A percentile compares a stretch with the other conserved stretches of the same genome.
phyloP scores from a whole-genome alignment of 2,113 vertebrate species.

The Vombatus ursinus region DNA sequence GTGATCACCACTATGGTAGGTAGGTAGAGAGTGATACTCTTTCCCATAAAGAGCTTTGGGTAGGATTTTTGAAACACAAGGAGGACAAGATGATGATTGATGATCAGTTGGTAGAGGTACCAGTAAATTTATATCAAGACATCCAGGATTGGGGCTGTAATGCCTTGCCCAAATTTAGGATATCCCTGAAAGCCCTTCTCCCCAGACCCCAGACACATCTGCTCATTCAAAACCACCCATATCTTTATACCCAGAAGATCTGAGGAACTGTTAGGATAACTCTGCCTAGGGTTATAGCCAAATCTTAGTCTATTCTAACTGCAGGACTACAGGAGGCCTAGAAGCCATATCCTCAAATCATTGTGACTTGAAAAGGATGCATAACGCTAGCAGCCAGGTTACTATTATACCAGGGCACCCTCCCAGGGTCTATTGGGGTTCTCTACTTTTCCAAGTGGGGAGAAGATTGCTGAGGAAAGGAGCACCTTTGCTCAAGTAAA shows the following conservation, averaged over 20 bases:
- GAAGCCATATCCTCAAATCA: background rate
- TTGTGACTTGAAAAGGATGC: background rate
- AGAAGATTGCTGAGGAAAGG: background rate
- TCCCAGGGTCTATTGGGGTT: background rate
- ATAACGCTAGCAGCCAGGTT: background rate
- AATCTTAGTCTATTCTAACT: background rate
- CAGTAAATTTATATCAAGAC: background rate
- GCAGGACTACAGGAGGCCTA: background rate
- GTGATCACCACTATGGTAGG: background rate
- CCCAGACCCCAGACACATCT: background rate
- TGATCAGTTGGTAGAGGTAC: background rate
- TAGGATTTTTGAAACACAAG: background rate
- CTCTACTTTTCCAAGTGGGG: background rate
- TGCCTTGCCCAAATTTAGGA: background rate
- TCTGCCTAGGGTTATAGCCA: background rate
- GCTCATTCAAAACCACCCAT: background rate
- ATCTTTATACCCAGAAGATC: background rate
- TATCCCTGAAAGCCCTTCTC: background rate
- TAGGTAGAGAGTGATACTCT: background rate
- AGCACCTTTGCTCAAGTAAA: background rate
- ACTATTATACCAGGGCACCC: background rate
- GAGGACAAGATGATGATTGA: background rate
- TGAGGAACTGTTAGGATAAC: background rate
- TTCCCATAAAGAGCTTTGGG: background rate
- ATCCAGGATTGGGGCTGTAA: background rate